Percentiles rank a stretch among this genome's conserved stretches.
phyloP scores from a whole-genome alignment of 2,888 invertebrate genomes.

The Alloplasta piceator region DNA sequence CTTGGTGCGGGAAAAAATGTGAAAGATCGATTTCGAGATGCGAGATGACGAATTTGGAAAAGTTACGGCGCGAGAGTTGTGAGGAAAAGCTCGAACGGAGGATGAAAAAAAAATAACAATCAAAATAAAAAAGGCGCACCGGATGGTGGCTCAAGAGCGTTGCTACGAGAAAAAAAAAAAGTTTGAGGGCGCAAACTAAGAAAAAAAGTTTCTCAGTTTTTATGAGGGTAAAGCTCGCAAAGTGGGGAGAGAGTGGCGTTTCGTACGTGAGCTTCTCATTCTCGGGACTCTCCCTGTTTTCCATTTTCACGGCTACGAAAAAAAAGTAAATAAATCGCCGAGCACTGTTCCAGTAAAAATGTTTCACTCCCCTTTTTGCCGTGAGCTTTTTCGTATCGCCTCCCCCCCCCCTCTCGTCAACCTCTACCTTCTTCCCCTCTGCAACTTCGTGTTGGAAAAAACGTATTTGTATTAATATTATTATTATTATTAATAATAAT shows the following conservation, averaged over 20 bases:
- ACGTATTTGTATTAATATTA: too few relatives aligned
- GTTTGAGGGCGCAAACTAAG: slow-evolving; percentile 22
- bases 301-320: not conserved
- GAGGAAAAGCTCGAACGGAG: too few relatives aligned
- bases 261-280: slow-evolving; percentile 59
- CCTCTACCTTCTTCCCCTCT: slow-evolving; percentile 21
- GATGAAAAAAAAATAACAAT: too few relatives aligned
- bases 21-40: too few relatives aligned
- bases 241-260: not conserved
- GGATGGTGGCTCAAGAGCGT: not conserved
- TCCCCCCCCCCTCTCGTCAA: not conserved
- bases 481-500: too few relatives aligned
- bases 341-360: slow-evolving; percentile 15
- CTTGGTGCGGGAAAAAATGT: too few relatives aligned
- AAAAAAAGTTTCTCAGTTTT: slow-evolving; percentile 71
- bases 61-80: too few relatives aligned
- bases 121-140: too few relatives aligned
- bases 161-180: slow-evolving; percentile 35
- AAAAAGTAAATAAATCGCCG: too few relatives aligned
- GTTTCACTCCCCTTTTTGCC: slow-evolving; percentile 25
- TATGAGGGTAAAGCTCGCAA: slow-evolving; percentile 65
- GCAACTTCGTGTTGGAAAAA: slow-evolving; percentile 16
- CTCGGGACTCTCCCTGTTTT: slow-evolving; percentile 9
- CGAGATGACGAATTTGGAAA: too few relatives aligned
- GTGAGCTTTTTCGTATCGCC: slow-evolving; percentile 22